These are phyloP conservation scores for Chlorocebus sabaeus DNA, from an alignment of 2,113 vertebrate species.

Conservation along the genomic window DNA sequence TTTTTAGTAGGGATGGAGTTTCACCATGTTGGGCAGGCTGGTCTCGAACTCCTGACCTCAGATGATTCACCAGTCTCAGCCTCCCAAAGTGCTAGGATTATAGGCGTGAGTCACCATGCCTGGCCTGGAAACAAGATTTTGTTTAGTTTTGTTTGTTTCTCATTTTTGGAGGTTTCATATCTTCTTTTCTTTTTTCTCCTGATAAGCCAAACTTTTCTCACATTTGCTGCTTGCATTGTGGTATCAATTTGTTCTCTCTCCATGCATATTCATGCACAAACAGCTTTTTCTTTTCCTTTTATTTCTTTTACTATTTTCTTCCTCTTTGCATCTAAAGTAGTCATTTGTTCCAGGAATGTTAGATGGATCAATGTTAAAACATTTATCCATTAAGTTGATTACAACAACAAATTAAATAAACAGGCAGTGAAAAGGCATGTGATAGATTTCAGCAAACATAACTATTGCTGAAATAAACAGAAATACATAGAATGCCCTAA, in stretches of 20 bases:
- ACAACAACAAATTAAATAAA: background rate
- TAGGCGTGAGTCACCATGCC: no score
- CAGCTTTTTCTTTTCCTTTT: background rate
- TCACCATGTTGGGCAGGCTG: no score
- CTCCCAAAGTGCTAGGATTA: no score
- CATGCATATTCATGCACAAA: background rate
- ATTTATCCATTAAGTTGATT: conserved; percentile 15
- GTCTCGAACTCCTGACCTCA: no score
- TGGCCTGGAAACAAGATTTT: background rate
- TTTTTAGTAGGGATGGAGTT: no score
- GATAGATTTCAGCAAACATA: conserved; percentile 14
- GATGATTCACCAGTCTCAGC: no score
- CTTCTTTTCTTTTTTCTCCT: background rate
- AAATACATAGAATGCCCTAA: background rate
- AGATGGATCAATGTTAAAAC: conserved; percentile 27
- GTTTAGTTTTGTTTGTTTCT: conserved; percentile 13
- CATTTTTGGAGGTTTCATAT: background rate
- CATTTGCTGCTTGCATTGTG: background rate
- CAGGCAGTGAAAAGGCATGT: background rate
- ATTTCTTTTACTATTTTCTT: background rate
- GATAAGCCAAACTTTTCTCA: background rate
- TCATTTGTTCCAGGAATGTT: background rate
- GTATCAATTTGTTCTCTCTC: background rate
- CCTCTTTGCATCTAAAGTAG: conserved; percentile 18
- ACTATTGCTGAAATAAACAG: conserved; percentile 53